Base-by-base conservation (phyloP, 2,113 vertebrate species). In the Odocoileus virginianus region DNA sequence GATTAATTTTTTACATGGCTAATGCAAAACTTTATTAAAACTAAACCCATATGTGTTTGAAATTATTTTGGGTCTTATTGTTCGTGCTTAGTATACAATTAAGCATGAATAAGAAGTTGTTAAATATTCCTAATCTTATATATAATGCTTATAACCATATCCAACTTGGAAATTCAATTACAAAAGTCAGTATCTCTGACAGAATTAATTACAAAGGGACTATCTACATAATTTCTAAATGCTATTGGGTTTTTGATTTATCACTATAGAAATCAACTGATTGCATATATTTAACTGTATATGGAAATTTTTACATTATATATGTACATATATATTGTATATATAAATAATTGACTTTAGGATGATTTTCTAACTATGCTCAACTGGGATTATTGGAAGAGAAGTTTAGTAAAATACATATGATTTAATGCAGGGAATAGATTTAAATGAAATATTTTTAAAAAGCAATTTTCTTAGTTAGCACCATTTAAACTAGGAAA, bases 151-250 rank as follows among this genome's bases (percentile, higher is more conserved):
- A 54, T 96, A 96, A 94, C 95, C 95, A 84, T n/a, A 85, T 28
- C 16, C 25, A 61, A 27, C 23, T 25, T 93, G 54, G 64, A 97
- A 94, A 95, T 97, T 91, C 52, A 98, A 83, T 96, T 92, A 55
- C 11, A 76, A 91, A 92, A 64, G 33, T 84, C 45, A 8, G 57
- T 7, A 85, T 82, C 7, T 84, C 23, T 92, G 67, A 94, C 10
- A 36, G 95, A 91, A 85, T 94, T 60, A 43, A 52, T 16, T 79
- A 5, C 23, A 83, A 82, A 94, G 45, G 45, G 25, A 21, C 1
- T 43, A 21, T 52, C 7, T 74, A 91, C 8, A 6, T 86, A 16
- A 55, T 95, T 96, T 93, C 43, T 84, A 91, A 61, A 61, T 88
- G 17, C 64, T 88, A 8, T 11, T 84, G 36, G 14, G 33, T 84